Evolutionary conservation across 2,888 invertebrate species (phyloP), one percentile per base, ranked within the genome.

Genomic region (Crocallis elinguaria): DNA sequence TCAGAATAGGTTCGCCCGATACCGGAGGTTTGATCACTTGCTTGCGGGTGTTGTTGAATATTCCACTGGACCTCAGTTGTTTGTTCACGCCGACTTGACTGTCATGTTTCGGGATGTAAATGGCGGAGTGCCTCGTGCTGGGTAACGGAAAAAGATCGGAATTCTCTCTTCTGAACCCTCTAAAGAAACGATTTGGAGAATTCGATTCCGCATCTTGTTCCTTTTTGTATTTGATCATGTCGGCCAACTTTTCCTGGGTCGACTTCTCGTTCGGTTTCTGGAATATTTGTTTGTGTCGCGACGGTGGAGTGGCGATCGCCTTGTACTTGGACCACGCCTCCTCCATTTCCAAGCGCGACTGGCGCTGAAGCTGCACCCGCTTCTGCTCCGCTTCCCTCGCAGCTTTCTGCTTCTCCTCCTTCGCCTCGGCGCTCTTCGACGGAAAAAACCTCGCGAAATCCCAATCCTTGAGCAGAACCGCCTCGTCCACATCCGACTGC

Each of bases 371-470:
- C 57, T 86, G 90, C 7, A 79, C 77, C 29, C 85, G 81, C 49
- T 83, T 86, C 38, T 76, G 80, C 16, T 89, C 91, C 3, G 65
- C 67, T 21, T 92, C 92, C 71, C 92, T 92, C 58, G 92, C 54
- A 58, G 81, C 56, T 45, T 82, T 84, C 60, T 64, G 74, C 55
- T 82, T 88, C 55, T 80, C 85, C 43, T 82, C 84, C 69, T 79
- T 82, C n/a, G 49, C 63, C 9, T 83, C 84, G 11, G 69, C 67
- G 63, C 71, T 84, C 73, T 86, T 92, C 55, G 89, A 86, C 9
- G 95, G 95, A 86, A 97, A 96, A 92, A 97, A 96, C 79, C 95
- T 94, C 66, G 96, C 95, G 85, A 97, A 95, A 88, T 97, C 95
- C 97, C 96, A 97, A 77, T 97, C 96, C 86, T 96, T 95, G 69